Percentiles rank a stretch among this genome's conserved stretches.
These are phyloP conservation scores for Agrochola lota DNA, from an alignment of 2,888 invertebrate species.

Conservation along the genomic window DNA sequence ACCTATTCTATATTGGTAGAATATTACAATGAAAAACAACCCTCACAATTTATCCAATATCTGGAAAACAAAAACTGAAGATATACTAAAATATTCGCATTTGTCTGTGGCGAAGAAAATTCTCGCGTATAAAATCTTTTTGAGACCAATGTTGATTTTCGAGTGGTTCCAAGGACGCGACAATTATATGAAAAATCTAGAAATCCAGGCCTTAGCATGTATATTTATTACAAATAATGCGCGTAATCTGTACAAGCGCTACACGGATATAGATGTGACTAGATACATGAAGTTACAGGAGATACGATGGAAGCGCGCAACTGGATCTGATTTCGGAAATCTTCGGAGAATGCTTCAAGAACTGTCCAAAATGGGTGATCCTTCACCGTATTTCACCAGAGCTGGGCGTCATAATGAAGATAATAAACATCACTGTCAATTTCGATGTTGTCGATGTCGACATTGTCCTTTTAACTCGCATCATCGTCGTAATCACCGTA, in stretches of 20 bases:
- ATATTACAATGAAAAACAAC: slow-evolving; percentile 20
- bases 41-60: slow-evolving; percentile 20
- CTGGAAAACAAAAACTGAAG: slow-evolving; percentile 57
- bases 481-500: not conserved
- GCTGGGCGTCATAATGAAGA: slow-evolving; percentile 12
- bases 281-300: slow-evolving; percentile 72
- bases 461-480: not conserved
- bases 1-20: not conserved
- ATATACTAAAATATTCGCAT: slow-evolving; percentile 65
- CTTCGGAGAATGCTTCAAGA: slow-evolving; percentile 66
- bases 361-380: slow-evolving; percentile 57
- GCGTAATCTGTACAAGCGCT: slow-evolving; percentile 67
- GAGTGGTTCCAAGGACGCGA: slow-evolving; percentile 70
- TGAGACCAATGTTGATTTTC: slow-evolving; percentile 76
- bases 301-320: slow-evolving; percentile 72
- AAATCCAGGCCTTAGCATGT: slow-evolving; percentile 70
- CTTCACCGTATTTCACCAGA: slow-evolving; percentile 61
- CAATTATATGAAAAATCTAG: slow-evolving; percentile 67
- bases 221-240: slow-evolving; percentile 67
- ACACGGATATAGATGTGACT: slow-evolving; percentile 73
- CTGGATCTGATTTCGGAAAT: slow-evolving; percentile 52
- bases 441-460: not conserved
- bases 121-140: slow-evolving; percentile 77
- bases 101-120: slow-evolving; percentile 68
- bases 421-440: not conserved